These are phyloP conservation scores for Cerastis leucographa DNA, from an alignment of 2,888 invertebrate genomes.

Conservation along the genomic window DNA sequence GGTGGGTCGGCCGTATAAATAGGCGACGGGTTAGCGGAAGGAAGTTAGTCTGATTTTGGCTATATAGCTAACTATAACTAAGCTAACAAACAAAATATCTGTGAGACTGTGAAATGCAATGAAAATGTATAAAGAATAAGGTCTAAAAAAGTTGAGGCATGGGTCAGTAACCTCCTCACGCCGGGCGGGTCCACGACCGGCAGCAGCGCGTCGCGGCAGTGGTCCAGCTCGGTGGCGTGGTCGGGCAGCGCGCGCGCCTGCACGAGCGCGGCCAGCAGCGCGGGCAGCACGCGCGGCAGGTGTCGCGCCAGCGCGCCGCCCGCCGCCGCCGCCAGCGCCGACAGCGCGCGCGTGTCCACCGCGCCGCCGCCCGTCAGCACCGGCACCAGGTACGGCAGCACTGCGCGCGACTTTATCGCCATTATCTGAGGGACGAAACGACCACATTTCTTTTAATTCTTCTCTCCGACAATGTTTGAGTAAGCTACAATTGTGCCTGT, in stretches of 20 bases:
- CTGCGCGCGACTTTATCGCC: slow-evolving; percentile 98
- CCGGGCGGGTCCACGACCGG: slow-evolving; percentile 97
- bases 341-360: slow-evolving; percentile 81
- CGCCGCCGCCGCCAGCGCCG: slow-evolving; percentile 91
- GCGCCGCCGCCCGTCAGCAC: slow-evolving; percentile 92
- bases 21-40: too few relatives aligned
- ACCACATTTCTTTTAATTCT: too few relatives aligned
- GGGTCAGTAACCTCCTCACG: slow-evolving; percentile 91
- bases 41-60: too few relatives aligned
- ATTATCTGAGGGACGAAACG: slow-evolving; percentile 91
- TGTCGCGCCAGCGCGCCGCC: slow-evolving; percentile 93
- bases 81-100: too few relatives aligned
- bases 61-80: too few relatives aligned
- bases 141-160: rapidly evolving
- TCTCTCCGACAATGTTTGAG: too few relatives aligned
- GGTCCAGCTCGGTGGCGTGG: slow-evolving; percentile 95
- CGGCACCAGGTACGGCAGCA: slow-evolving; percentile 98
- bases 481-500: too few relatives aligned
- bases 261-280: slow-evolving; percentile 94
- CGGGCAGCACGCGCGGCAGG: slow-evolving; percentile 98
- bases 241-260: slow-evolving; percentile 92
- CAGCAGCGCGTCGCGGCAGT: slow-evolving; percentile 97
- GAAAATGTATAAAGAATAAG: neutral
- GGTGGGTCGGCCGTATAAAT: too few relatives aligned
- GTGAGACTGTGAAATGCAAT: neutral